Conservation (phyloP, 1,140 invertebrate species). For the Acromyrmex heyeri region DNA sequence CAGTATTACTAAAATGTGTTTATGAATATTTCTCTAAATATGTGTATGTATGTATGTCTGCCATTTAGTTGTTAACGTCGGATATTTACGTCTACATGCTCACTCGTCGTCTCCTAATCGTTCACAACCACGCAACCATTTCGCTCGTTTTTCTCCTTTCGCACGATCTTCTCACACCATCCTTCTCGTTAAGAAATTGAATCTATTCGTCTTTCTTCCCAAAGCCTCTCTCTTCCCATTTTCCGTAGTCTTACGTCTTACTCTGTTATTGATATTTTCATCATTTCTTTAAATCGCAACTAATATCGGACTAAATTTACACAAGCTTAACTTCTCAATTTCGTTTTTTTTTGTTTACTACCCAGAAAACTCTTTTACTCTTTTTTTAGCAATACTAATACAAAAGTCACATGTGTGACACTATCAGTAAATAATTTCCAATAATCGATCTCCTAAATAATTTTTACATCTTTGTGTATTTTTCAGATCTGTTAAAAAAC, state of each 20-base stretch:
- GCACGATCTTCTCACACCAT: not conserved
- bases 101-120: constrained; percentile 21
- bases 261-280: not conserved
- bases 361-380: not conserved
- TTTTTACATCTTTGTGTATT: not conserved
- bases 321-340: not conserved
- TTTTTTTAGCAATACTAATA: not conserved
- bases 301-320: not conserved
- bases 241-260: not conserved
- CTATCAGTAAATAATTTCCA: constrained; percentile 6
- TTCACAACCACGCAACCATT: not conserved
- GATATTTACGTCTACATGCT: constrained; percentile 58
- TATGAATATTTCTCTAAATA: constrained; percentile 26
- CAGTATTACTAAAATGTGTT: constrained; percentile 67
- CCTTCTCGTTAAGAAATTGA: not conserved
- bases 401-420: not conserved
- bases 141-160: not conserved
- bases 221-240: not conserved
- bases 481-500: not conserved
- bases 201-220: constrained; percentile 25
- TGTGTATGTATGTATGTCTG: constrained; percentile 37
- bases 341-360: not conserved
- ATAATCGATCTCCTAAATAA: not conserved
- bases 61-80: constrained; percentile 57
- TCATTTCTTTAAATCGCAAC: not conserved